A percentile compares a stretch with the other conserved stretches of the same genome.
Conservation (phyloP, 2,797 vertebrate genomes). For the Enteromius paludinosus region DNA sequence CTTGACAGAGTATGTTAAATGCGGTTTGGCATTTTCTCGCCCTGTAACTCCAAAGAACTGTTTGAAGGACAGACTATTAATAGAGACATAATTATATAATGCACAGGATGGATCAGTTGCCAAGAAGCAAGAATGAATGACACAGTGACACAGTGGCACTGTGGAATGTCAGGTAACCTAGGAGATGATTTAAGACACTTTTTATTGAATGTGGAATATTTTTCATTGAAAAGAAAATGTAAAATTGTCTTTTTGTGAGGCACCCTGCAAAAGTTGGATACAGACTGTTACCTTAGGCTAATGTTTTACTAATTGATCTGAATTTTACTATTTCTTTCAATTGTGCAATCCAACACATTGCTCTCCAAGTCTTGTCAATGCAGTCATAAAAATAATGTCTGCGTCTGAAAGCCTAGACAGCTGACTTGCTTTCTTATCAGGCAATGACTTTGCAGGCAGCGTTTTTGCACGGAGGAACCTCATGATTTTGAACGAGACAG, state of each 20-base stretch:
- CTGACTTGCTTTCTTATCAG: no score
- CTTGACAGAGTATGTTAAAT: constrained; percentile 61
- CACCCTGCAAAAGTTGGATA: not conserved
- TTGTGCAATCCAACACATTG: not conserved
- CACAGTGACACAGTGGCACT: constrained; percentile 50
- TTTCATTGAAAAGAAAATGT: no score
- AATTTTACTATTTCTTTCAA: not conserved
- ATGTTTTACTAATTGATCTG: not conserved
- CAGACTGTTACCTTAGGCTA: not conserved
- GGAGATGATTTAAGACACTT: not conserved
- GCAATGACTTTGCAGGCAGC: no score
- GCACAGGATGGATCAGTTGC: constrained; percentile 58
- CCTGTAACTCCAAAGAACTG: constrained; percentile 56
- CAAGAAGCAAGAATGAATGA: constrained; percentile 53
- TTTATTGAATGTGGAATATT: constrained; percentile 8
- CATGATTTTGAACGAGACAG: no score
- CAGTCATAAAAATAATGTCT: not conserved
- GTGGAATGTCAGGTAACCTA: not conserved
- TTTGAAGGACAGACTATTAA: constrained; percentile 73
- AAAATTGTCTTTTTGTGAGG: not conserved
- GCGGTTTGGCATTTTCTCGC: constrained; percentile 51
- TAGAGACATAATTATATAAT: constrained; percentile 65
- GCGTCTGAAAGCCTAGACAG: no score
- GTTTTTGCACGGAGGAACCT: no score
- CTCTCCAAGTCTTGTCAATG: not conserved